Evolutionary conservation across 2,113 vertebrate species (phyloP).

Genomic region (Tichodroma muraria): DNA sequence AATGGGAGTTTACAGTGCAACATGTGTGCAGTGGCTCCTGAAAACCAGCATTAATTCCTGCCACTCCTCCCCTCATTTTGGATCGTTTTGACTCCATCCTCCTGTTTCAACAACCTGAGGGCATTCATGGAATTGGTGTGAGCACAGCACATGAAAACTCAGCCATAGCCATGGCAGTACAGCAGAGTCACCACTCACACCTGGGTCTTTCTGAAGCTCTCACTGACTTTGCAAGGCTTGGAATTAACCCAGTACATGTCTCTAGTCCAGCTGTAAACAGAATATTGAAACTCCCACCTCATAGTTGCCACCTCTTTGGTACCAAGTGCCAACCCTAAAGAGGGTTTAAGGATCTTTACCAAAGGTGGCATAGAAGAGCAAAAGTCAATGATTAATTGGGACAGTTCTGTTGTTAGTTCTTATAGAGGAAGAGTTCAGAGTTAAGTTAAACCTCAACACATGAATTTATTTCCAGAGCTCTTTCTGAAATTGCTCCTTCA

Average conservation of each 20-base stretch:
- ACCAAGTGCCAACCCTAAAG: neutral
- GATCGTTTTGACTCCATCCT: neutral
- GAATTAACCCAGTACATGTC: neutral
- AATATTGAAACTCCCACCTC: neutral
- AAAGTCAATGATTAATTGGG: constrained; percentile 10
- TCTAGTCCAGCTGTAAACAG: neutral
- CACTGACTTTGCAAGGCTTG: neutral
- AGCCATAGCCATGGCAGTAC: neutral
- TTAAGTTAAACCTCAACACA: constrained; percentile 24
- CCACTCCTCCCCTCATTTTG: neutral
- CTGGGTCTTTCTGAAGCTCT: neutral
- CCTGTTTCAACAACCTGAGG: neutral
- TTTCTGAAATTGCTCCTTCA: constrained; percentile 14
- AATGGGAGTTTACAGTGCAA: neutral
- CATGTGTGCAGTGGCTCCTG: neutral
- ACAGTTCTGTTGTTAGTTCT: neutral
- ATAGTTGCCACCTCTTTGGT: neutral
- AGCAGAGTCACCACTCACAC: neutral
- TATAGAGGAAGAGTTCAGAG: neutral
- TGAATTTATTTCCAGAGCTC: constrained; percentile 26
- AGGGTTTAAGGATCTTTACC: neutral
- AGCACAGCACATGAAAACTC: neutral
- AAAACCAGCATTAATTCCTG: neutral
- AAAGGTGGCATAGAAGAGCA: neutral
- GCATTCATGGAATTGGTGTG: neutral